Evolutionary conservation across 2,888 invertebrate species (phyloP).

Genomic region (Ferrisia virgata): DNA sequence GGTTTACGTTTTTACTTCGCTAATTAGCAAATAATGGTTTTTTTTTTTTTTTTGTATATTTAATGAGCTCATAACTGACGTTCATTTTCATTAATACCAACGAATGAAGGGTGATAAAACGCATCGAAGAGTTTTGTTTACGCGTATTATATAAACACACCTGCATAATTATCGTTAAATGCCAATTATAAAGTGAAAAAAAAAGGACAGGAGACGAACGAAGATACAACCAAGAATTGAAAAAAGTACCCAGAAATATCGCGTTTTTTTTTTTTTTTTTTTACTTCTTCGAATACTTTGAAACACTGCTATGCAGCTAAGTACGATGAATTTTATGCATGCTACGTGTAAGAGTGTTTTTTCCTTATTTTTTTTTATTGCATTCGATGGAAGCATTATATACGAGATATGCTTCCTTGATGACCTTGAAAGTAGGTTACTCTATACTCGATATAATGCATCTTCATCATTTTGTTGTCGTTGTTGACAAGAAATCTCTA

Average conservation of each 20-base stretch:
- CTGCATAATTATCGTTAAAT: slow-evolving; percentile 24
- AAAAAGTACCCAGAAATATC: background rate
- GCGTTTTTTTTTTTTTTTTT: background rate
- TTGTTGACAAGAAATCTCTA: background rate
- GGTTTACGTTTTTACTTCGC: background rate
- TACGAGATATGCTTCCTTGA: background rate
- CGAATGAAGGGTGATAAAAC: slow-evolving; percentile 8
- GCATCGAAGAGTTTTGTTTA: background rate
- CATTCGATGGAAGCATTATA: background rate
- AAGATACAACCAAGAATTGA: background rate
- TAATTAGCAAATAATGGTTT: slow-evolving; percentile 5
- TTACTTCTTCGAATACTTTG: background rate
- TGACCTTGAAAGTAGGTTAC: background rate
- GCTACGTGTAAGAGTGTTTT: background rate
- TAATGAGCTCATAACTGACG: slow-evolving; percentile 7
- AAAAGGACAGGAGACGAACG: background rate
- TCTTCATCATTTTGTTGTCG: background rate
- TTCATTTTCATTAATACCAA: slow-evolving; percentile 16
- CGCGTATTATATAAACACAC: background rate
- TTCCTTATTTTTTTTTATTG: background rate
- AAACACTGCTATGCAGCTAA: too few relatives aligned
- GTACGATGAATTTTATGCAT: too few relatives aligned
- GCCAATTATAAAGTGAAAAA: slow-evolving; percentile 16
- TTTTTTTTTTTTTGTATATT: background rate
- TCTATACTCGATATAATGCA: background rate